Evolutionary conservation across 2,888 invertebrate species (phyloP).

Genomic region (Agapostemon virescens): DNA sequence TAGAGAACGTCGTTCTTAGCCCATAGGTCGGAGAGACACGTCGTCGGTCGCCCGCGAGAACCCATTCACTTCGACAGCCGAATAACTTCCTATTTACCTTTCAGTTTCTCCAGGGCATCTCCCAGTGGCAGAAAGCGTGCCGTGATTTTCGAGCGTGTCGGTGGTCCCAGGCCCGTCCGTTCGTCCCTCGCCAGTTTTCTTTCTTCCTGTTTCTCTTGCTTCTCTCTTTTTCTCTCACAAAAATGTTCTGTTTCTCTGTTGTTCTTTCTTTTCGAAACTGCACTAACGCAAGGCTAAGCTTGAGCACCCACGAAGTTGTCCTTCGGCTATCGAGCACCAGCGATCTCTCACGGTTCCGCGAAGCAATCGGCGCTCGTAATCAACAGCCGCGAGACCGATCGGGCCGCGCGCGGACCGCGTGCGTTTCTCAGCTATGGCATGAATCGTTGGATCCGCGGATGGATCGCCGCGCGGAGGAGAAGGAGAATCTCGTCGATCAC

Average conservation of each 20-base stretch:
- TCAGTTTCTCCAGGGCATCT: background rate
- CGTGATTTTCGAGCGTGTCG: background rate
- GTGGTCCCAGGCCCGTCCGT: background rate
- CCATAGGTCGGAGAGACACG: conserved; percentile 1
- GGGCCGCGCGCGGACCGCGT: conserved; percentile 10
- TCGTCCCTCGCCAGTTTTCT: background rate
- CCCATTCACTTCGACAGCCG: conserved; percentile 2
- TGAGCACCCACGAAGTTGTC: background rate
- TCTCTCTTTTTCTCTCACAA: conserved; percentile 6
- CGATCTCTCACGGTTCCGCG: conserved; percentile 35
- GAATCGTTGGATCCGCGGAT: background rate
- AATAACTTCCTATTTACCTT: conserved; percentile 30
- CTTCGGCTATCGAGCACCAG: conserved; percentile 12
- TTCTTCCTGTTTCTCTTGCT: too few relatives aligned
- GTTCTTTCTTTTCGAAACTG: too few relatives aligned
- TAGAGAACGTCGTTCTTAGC: background rate
- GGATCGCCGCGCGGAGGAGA: background rate
- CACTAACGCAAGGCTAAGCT: conserved; percentile 8
- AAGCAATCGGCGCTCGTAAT: conserved; percentile 14
- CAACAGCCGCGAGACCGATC: conserved; percentile 8
- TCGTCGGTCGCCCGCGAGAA: background rate
- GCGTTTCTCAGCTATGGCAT: background rate
- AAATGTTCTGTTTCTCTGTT: too few relatives aligned
- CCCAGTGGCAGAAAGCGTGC: background rate
- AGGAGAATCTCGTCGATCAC: background rate